A percentile compares a stretch with the other conserved stretches of the same genome.
Conservation (phyloP, 2,888 invertebrate genomes). For the Criorhina ranunculi region DNA sequence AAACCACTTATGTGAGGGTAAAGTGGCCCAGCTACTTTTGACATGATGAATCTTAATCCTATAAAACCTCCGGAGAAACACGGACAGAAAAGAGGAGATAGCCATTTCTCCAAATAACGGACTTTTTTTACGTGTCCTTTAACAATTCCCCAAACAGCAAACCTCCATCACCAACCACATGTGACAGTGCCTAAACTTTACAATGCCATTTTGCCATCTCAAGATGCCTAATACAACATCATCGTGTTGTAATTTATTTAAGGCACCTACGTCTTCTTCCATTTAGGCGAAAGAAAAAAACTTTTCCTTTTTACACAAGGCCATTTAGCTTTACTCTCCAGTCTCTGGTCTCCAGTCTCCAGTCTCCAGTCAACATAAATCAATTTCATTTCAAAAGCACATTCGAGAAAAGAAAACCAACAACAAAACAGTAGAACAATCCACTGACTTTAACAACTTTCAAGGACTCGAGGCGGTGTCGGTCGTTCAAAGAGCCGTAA, state of each 20-base stretch:
- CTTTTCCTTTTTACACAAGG: neutral
- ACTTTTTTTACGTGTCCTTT: too few species aligned
- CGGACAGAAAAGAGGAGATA: too few species aligned
- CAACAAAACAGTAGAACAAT: conserved; percentile 17
- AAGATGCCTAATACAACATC: neutral
- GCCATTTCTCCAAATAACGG: too few species aligned
- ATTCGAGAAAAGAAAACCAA: conserved; percentile 20
- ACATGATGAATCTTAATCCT: too few species aligned
- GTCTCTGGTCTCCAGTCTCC: too few species aligned
- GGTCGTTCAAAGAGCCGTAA: neutral
- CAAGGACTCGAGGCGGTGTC: conserved; percentile 24
- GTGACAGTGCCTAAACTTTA: neutral
- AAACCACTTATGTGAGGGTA: too few species aligned
- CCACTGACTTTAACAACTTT: conserved; percentile 39
- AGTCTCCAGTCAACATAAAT: conserved; percentile 26
- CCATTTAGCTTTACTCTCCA: neutral
- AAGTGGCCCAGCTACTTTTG: too few species aligned
- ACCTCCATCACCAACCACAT: neutral
- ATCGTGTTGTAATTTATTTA: neutral
- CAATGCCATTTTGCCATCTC: neutral
- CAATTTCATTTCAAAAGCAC: conserved; percentile 23
- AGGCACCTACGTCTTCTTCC: neutral
- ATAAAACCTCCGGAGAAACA: too few species aligned
- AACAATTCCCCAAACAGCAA: too few species aligned
- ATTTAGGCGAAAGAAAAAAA: neutral